Base-by-base conservation (phyloP, 1,140 invertebrate species). In the Zeugodacus cucurbitae region DNA sequence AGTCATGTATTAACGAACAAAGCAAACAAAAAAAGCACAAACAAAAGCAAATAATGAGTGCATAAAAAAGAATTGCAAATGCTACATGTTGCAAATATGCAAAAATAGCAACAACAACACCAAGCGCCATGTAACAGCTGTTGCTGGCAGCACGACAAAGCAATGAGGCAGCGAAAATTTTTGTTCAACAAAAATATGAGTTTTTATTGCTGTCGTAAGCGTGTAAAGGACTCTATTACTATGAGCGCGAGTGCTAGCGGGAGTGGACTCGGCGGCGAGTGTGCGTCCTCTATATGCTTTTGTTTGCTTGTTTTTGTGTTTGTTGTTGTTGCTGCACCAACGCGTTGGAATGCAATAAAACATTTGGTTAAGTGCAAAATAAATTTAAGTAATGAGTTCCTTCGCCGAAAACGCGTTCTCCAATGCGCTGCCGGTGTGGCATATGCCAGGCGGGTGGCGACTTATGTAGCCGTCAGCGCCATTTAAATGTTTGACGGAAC, bases 361-460 rank as follows among this genome's bases (percentile, higher is more conserved):
- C 85, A 86, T 86, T 86, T 86, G 26, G 54, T 86, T 86, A 86
- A 86, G 85, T 86, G 85, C 85, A 86, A 86, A 86, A 86, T 86
- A 86, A 86, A 86, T 86, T 86, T 86, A 86, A 86, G 85, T 86
- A 86, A 86, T 86, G 85, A 86, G 85, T 86, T 86, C 74, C 74
- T 54, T 82, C 74, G 74, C 74, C 74, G n/a, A 82, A 54, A 11
- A 48, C 44, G 44, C 41, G 8, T 82, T 29, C 37, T 37, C 1
- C 74, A 26, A 34, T n/a, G 32, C 64, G 26, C 64, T 3, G 1
- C 32, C 64, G 17, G 58, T 70, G 26, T 34, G 32, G 64, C 26
- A 70, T 17, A 54, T 17, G 67, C 67, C 20, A 20, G 8, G 32
- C 67, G 34, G 22, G 17, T 8, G 67, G 14, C 32, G 22, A 74